Percentiles rank a stretch among this genome's conserved stretches.
Evolutionary conservation across 2,113 vertebrate genomes (phyloP).

Genomic region (Lepisosteus osseus): DNA sequence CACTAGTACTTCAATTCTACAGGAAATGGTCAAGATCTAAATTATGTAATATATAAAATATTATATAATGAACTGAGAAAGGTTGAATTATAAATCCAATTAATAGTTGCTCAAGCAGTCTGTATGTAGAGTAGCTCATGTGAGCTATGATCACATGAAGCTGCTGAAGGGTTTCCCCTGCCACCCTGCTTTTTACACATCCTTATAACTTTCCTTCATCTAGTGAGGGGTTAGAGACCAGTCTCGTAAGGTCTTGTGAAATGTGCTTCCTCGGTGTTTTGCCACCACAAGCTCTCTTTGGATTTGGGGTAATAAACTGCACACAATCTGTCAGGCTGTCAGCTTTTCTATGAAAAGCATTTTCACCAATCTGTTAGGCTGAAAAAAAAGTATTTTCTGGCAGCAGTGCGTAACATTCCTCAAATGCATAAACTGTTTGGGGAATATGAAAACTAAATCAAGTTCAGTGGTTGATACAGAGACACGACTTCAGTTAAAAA

Average conservation of each 20-base stretch:
- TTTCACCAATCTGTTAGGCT: neutral
- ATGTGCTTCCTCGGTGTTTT: neutral
- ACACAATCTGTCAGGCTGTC: slow-evolving; percentile 7
- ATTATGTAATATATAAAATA: too few relatives aligned
- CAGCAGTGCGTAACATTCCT: slow-evolving; percentile 29
- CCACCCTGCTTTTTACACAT: too few relatives aligned
- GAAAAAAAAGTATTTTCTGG: slow-evolving; percentile 9
- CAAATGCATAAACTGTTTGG: slow-evolving; percentile 16
- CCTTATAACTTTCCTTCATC: neutral
- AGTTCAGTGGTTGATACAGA: neutral
- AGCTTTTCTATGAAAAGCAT: neutral
- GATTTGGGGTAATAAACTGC: neutral
- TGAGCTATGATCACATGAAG: too few relatives aligned
- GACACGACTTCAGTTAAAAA: neutral
- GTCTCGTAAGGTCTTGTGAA: neutral
- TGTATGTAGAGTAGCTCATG: too few relatives aligned
- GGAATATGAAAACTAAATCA: neutral
- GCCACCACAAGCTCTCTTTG: neutral
- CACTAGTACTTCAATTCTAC: too few relatives aligned
- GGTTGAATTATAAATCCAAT: too few relatives aligned
- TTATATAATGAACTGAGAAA: too few relatives aligned
- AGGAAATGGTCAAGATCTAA: too few relatives aligned
- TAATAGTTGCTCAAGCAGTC: too few relatives aligned
- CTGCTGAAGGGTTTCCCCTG: too few relatives aligned
- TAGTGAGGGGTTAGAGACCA: too few relatives aligned